Percentiles rank a stretch among this genome's conserved stretches.
Conservation (phyloP, 2,797 vertebrate species). For the Pelodytes ibericus region DNA sequence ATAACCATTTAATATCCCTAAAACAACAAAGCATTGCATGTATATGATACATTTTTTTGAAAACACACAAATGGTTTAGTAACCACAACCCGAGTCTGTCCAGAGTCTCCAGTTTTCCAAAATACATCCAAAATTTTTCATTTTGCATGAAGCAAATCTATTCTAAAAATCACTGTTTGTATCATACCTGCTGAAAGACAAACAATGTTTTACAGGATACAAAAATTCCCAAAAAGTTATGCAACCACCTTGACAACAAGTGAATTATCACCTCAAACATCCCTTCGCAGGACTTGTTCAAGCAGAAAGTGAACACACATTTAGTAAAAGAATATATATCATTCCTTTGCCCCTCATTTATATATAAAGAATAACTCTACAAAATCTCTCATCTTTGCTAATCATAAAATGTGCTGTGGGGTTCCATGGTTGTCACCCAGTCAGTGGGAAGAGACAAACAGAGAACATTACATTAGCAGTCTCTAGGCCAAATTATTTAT, state of each 20-base stretch:
- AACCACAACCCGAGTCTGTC: too few species aligned
- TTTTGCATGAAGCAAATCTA: background rate
- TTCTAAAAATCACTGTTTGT: conserved; percentile 5
- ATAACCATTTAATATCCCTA: too few species aligned
- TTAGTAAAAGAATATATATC: too few species aligned
- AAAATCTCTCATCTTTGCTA: background rate
- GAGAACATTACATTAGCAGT: too few species aligned
- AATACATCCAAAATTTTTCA: background rate
- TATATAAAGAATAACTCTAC: background rate
- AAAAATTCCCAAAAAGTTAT: conserved; percentile 8
- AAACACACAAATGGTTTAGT: too few species aligned
- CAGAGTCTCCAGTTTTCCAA: conserved; percentile 7
- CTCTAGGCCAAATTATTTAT: too few species aligned
- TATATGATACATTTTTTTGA: too few species aligned
- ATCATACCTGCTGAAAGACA: conserved; percentile 4
- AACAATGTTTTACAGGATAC: conserved; percentile 9
- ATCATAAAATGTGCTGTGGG: background rate
- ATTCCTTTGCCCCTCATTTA: background rate
- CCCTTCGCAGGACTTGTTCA: background rate
- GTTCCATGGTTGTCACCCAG: too few species aligned
- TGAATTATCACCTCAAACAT: background rate
- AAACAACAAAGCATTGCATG: too few species aligned
- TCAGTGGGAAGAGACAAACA: too few species aligned
- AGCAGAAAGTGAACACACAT: background rate
- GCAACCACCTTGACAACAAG: background rate